A percentile compares a stretch with the other conserved stretches of the same genome.
Conservation (phyloP, 2,888 invertebrate genomes). For the Mesorhabditis spiculigera region DNA sequence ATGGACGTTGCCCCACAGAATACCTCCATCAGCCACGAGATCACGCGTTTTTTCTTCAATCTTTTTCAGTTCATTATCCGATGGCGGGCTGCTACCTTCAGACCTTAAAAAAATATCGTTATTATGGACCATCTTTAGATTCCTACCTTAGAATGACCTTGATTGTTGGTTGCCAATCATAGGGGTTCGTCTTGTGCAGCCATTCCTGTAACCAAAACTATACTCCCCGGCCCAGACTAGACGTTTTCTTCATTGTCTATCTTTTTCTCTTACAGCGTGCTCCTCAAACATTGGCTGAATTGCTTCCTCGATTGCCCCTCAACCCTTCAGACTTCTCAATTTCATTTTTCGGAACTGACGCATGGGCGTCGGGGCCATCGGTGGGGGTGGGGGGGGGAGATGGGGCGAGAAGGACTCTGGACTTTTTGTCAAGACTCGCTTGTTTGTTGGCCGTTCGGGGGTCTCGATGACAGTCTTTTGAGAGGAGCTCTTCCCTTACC, state of each 20-base stretch:
- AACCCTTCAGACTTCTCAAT: too few species aligned
- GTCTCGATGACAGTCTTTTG: too few species aligned
- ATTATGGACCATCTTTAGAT: not conserved
- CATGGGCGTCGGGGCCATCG: too few species aligned
- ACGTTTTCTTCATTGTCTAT: too few species aligned
- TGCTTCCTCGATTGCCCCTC: too few species aligned
- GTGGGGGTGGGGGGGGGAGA: too few species aligned
- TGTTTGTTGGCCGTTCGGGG: too few species aligned
- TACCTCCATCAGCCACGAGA: slow-evolving; percentile 33
- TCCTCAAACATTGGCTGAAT: too few species aligned
- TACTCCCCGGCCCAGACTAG: not conserved
- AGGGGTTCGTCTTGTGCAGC: slow-evolving; percentile 20
- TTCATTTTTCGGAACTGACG: too few species aligned
- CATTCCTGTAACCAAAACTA: slow-evolving; percentile 16
- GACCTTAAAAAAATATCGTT: not conserved
- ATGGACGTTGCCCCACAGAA: slow-evolving; percentile 47
- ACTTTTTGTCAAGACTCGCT: too few species aligned
- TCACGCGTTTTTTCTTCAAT: slow-evolving; percentile 35
- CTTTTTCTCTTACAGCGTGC: too few species aligned
- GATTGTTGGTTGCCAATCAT: slow-evolving; percentile 45
- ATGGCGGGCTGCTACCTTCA: slow-evolving; percentile 32
- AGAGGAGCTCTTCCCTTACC: slow-evolving; percentile 2
- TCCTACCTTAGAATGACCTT: slow-evolving; percentile 38
- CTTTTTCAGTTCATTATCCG: slow-evolving; percentile 18
- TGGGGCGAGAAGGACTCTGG: too few species aligned